phyloP scores from a whole-genome alignment of 1,140 invertebrate species.

The Conus ventricosus region DNA sequence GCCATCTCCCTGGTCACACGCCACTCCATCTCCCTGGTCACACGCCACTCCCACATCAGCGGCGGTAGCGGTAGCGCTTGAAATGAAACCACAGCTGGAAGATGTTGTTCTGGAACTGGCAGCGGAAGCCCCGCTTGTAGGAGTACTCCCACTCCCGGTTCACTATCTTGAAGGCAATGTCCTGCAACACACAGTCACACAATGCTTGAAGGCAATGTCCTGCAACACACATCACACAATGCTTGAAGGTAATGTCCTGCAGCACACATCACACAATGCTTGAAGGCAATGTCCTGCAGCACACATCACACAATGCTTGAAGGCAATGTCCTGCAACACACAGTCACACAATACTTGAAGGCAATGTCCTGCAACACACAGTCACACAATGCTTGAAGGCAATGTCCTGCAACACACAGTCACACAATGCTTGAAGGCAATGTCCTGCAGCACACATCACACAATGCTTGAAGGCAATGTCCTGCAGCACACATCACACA shows the following conservation, averaged over 20 bases:
- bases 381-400: too few relatives aligned
- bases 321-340: constrained; percentile 86
- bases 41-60: constrained; percentile 77
- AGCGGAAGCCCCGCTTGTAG: constrained; percentile 97
- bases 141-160: constrained; percentile 98
- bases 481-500: constrained; percentile 72
- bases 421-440: too few relatives aligned
- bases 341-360: constrained; percentile 94
- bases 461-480: constrained; percentile 89
- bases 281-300: too few relatives aligned
- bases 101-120: constrained; percentile 99
- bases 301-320: too few relatives aligned
- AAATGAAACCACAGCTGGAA: constrained; percentile 99
- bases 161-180: too few relatives aligned
- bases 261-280: too few relatives aligned
- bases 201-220: constrained; percentile 91
- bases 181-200: too few relatives aligned
- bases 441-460: too few relatives aligned
- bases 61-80: constrained; percentile 95
- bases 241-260: too few relatives aligned
- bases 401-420: too few relatives aligned
- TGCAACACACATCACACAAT: constrained; percentile 37
- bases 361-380: constrained; percentile 86
- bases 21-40: constrained; percentile 33
- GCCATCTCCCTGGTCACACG: constrained; percentile 31